phyloP scores from a whole-genome alignment of 2,797 vertebrate species.

The Alectoris magna region DNA sequence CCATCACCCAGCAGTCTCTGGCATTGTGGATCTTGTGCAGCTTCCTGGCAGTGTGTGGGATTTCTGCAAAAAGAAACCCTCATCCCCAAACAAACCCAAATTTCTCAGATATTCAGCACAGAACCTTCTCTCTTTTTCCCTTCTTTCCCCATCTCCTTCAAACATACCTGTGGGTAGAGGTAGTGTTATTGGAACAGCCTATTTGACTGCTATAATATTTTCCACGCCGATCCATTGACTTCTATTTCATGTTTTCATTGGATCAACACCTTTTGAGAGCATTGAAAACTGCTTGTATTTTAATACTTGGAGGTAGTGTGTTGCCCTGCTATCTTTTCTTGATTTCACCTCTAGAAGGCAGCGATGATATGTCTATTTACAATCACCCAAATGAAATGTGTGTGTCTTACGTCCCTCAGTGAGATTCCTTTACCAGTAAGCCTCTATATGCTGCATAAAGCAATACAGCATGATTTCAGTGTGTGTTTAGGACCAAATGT shows the following conservation, averaged over 20 bases:
- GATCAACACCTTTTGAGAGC: slow-evolving; percentile 60
- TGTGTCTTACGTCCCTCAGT: background rate
- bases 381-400: background rate
- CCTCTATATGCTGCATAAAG: background rate
- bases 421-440: background rate
- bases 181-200: slow-evolving; percentile 74
- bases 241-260: slow-evolving; percentile 73
- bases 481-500: background rate
- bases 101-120: slow-evolving; percentile 55
- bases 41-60: slow-evolving; percentile 3
- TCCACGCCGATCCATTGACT: slow-evolving; percentile 72
- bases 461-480: background rate
- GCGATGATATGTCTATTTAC: slow-evolving; percentile 9
- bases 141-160: slow-evolving; percentile 51
- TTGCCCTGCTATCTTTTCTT: slow-evolving; percentile 54
- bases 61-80: slow-evolving; percentile 42
- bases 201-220: slow-evolving; percentile 74
- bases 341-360: slow-evolving; percentile 71
- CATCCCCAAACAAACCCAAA: slow-evolving; percentile 19
- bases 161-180: slow-evolving; percentile 76
- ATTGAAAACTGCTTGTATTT: slow-evolving; percentile 40
- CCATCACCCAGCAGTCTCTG: background rate
- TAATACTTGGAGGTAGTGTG: slow-evolving; percentile 52
- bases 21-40: background rate
- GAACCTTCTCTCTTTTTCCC: slow-evolving; percentile 57